Conservation (phyloP, 1,140 invertebrate genomes). For the Bombus soroeensis region DNA sequence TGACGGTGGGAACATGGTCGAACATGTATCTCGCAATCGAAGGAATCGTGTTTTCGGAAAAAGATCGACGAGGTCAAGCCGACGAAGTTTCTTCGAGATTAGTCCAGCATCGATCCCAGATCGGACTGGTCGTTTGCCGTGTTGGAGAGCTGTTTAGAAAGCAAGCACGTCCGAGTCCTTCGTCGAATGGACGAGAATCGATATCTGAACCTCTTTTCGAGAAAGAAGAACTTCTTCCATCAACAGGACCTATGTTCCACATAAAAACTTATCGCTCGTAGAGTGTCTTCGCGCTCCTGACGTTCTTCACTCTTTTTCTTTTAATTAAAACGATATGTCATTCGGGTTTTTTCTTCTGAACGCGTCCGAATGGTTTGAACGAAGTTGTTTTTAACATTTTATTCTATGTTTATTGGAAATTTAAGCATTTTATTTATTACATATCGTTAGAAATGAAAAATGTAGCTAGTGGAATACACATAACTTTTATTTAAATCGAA, state of each 20-base stretch:
- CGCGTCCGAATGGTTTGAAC: no score
- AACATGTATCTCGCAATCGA: constrained; percentile 32
- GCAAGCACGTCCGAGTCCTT: constrained; percentile 52
- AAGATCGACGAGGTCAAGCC: neutral
- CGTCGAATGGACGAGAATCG: constrained; percentile 54
- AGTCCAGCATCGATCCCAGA: constrained; percentile 40
- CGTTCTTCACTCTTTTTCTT: constrained; percentile 2
- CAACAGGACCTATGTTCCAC: constrained; percentile 27
- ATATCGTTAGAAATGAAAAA: no score
- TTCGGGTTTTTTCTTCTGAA: neutral
- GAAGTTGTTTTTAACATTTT: neutral
- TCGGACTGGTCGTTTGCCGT: constrained; percentile 36
- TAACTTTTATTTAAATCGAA: neutral
- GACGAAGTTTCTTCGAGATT: constrained; percentile 54
- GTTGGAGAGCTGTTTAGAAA: constrained; percentile 57
- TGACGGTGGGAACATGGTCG: neutral
- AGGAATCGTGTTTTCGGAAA: constrained; percentile 27
- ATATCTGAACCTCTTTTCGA: constrained; percentile 46
- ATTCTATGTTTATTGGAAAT: no score
- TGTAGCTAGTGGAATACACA: no score
- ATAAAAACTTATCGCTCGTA: constrained; percentile 23
- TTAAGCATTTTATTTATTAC: no score
- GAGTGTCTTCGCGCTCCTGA: neutral
- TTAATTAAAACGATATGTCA: constrained; percentile 27
- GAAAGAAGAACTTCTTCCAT: constrained; percentile 3